phyloP scores from a whole-genome alignment of 2,113 vertebrate species.

The Microtus oregoni region DNA sequence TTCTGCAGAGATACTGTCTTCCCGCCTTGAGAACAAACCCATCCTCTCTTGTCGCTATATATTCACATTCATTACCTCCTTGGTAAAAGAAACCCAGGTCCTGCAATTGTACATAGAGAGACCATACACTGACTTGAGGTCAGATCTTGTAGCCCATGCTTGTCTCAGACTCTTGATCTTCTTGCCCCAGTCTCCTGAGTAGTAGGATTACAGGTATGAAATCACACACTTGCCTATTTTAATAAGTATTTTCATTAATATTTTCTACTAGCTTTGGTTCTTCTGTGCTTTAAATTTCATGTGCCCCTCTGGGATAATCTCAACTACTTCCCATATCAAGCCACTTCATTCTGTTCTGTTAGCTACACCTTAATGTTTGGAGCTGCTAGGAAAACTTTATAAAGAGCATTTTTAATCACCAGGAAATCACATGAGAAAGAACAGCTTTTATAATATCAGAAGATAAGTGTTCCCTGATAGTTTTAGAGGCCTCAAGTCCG shows the following conservation, averaged over 20 bases:
- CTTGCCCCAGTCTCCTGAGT: neutral
- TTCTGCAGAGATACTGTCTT: neutral
- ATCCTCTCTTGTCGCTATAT: rapidly evolving
- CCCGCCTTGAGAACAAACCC: neutral
- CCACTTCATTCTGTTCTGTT: constrained; percentile 46
- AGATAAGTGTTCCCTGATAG: neutral
- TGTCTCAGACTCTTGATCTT: neutral
- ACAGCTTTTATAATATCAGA: neutral
- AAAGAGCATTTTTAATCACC: constrained; percentile 19
- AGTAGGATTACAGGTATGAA: neutral
- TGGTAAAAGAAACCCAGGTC: neutral
- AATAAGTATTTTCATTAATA: neutral
- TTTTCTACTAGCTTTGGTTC: neutral
- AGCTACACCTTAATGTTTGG: neutral
- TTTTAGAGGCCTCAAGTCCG: constrained; percentile 21
- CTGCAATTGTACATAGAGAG: neutral
- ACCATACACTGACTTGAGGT: neutral
- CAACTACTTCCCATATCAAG: constrained; percentile 3
- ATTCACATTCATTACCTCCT: neutral
- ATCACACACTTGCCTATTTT: neutral
- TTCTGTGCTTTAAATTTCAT: constrained; percentile 34
- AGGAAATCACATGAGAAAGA: neutral
- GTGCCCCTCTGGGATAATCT: neutral
- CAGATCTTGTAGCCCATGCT: neutral
- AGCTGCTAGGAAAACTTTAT: neutral